phyloP scores from a whole-genome alignment of 2,888 invertebrate genomes.

The Cheilosia vernalis region DNA sequence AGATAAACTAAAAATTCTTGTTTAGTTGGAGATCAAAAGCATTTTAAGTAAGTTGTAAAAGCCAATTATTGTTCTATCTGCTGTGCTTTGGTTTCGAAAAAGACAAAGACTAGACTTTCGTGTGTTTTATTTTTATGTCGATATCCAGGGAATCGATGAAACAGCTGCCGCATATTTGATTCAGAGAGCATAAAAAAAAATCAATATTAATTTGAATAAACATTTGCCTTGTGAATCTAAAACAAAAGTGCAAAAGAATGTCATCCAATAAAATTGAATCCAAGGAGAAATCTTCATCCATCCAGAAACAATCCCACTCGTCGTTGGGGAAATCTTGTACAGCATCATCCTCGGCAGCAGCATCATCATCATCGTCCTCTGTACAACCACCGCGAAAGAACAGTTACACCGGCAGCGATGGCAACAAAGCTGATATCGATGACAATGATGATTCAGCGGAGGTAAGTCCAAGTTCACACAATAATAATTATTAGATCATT shows the following conservation, averaged over 20 bases:
- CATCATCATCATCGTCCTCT: neutral
- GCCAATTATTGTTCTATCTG: too few species aligned
- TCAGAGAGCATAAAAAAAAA: too few species aligned
- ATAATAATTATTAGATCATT: neutral
- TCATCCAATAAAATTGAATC: slow-evolving; percentile 25
- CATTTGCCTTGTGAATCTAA: too few species aligned
- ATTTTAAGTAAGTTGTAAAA: too few species aligned
- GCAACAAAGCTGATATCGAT: slow-evolving; percentile 27
- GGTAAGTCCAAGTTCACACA: slow-evolving; percentile 36
- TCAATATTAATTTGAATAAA: too few species aligned
- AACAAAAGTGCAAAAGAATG: slow-evolving; percentile 12
- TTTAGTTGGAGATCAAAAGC: too few species aligned
- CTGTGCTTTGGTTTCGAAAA: too few species aligned
- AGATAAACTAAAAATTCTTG: too few species aligned
- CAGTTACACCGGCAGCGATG: slow-evolving; percentile 29
- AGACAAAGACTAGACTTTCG: too few species aligned
- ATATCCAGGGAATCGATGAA: too few species aligned
- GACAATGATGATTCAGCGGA: slow-evolving; percentile 64
- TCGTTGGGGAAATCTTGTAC: slow-evolving; percentile 9
- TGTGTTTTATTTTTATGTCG: too few species aligned
- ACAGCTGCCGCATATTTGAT: too few species aligned
- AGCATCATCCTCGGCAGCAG: neutral
- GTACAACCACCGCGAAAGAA: neutral
- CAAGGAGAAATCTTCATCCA: slow-evolving; percentile 4
- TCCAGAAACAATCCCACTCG: slow-evolving; percentile 25